phyloP scores from a whole-genome alignment of 1,140 invertebrate genomes.

The Whitmania pigra region DNA sequence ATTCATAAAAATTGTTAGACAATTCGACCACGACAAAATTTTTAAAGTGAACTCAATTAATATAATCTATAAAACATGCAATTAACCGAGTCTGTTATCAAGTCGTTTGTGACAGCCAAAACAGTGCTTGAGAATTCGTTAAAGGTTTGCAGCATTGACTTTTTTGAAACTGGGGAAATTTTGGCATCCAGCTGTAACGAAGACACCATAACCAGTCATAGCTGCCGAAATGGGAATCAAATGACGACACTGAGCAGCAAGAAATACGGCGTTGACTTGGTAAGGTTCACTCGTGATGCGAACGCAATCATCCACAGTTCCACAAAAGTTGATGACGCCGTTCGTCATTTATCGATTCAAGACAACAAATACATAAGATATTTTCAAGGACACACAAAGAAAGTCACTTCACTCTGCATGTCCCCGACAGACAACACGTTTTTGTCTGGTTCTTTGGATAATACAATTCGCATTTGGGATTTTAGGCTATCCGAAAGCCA shows the following conservation, averaged over 20 bases:
- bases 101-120: conserved; percentile 70
- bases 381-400: conserved; percentile 82
- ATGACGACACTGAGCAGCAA: conserved; percentile 90
- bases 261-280: conserved; percentile 97
- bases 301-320: conserved; percentile 97
- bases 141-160: conserved; percentile 93
- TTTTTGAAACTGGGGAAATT: conserved; percentile 82
- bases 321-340: conserved; percentile 91
- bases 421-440: conserved; percentile 96
- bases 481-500: conserved; percentile 82
- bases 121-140: conserved; percentile 94
- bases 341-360: conserved; percentile 88
- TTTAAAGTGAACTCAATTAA: no score
- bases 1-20: no score
- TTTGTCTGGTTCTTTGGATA: conserved; percentile 89
- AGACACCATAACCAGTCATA: conserved; percentile 98
- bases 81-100: conserved; percentile 78
- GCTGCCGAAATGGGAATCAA: conserved; percentile 87
- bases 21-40: no score
- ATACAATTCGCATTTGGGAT: conserved; percentile 92
- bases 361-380: conserved; percentile 96
- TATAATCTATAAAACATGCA: conserved; percentile 54
- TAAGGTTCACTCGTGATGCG: conserved; percentile 93
- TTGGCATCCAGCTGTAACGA: conserved; percentile 96
- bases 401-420: conserved; percentile 88